Evolutionary conservation across 1,140 invertebrate species (phyloP), one percentile per base, ranked within the genome.

Genomic region (Drosophila tropicalis): DNA sequence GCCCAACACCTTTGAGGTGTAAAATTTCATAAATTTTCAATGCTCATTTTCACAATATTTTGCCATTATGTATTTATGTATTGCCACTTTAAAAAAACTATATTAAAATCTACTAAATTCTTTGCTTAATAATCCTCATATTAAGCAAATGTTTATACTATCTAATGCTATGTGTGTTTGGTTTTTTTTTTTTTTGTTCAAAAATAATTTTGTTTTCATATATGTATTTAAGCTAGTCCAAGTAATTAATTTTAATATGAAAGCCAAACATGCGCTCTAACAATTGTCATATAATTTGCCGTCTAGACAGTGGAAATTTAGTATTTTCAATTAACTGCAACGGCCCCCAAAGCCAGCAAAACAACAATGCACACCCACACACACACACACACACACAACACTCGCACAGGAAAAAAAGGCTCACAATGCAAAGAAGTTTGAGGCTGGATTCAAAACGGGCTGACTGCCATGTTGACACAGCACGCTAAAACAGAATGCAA

Each of bases 281-380:
- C 90, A 91, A 91, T 91, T 91, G 90, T 91, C 90, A 91, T 91
- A 91, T 91, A 91, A 91, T 91, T 91, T 91, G 81, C 90, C 86
- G 90, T 91, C 90, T 91, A 91, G 90, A 91, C 90, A 80, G 83
- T 83, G 80, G 70, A 91, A 91, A 91, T 91, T 91, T 91, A 91
- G 90, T 91, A 91, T 91, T 91, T 91, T 91, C 90, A 91, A 91
- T 91, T 91, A 91, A 91, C 90, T 91, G 85, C 84, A 87, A 77
- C 78, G 68, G 70, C 84, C 47, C 61, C 61, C 76, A 68, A 47
- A 60, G 32, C 58, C 65, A 12, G 10, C 5, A 25, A 32, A 72
- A 67, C 80, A 86, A 86, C 83, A 86, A 86, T 89, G 84, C 83
- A 83, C 72, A 87, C 83, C 82, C 72, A 87, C 82, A 79, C 76